These are phyloP conservation scores for Phodopus roborovskii DNA, from an alignment of 2,113 vertebrate species.

Conservation along the genomic window DNA sequence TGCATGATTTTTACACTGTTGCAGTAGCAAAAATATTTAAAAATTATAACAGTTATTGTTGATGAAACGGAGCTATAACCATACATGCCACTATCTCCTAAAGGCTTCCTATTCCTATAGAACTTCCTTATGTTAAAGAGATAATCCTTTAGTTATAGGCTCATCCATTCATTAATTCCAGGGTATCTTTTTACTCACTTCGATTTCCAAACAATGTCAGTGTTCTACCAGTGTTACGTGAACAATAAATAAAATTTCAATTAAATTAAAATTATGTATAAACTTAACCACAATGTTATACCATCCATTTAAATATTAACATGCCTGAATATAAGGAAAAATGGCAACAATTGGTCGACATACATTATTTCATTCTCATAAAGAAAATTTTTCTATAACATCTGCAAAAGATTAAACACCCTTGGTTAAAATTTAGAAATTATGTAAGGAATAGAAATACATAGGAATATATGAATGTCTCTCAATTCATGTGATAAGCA, in stretches of 20 bases:
- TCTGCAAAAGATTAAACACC: not conserved
- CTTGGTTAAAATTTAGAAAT: not conserved
- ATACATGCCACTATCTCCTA: not conserved
- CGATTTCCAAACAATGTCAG: constrained; percentile 24
- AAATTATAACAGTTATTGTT: constrained; percentile 36
- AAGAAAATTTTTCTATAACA: not conserved
- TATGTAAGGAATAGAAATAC: not conserved
- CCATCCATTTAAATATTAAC: not conserved
- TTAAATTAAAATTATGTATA: constrained; percentile 43
- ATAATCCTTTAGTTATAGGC: not conserved
- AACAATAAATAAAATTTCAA: constrained; percentile 11
- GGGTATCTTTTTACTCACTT: not conserved
- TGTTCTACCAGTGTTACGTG: not conserved
- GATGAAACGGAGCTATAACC: not conserved
- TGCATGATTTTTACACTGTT: not conserved
- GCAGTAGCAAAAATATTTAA: not conserved
- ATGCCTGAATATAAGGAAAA: not conserved
- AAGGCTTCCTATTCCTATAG: not conserved
- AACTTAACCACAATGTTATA: not conserved
- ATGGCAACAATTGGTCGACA: not conserved
- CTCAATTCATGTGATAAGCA: not conserved
- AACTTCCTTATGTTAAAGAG: not conserved
- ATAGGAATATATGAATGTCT: not conserved
- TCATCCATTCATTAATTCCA: not conserved
- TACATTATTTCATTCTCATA: not conserved